Conservation (phyloP, 2,797 vertebrate genomes). For the Yasuhikotakia modesta region DNA sequence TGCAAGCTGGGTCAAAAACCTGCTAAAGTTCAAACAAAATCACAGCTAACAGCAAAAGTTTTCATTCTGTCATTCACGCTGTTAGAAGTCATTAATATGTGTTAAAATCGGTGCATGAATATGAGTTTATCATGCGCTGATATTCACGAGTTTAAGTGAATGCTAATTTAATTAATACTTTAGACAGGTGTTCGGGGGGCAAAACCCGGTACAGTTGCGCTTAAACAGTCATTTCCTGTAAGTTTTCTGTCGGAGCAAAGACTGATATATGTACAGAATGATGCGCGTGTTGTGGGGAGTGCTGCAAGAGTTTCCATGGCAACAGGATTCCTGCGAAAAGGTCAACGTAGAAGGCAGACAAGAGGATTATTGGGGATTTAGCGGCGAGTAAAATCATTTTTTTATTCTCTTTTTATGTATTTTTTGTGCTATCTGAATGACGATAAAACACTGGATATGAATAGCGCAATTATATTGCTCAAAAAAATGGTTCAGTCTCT, state of each 20-base stretch:
- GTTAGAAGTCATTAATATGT: slow-evolving; percentile 10
- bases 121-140: neutral
- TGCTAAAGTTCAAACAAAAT: too few species aligned
- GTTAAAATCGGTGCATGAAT: neutral
- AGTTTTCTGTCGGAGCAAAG: slow-evolving; percentile 58
- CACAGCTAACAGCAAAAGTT: slow-evolving; percentile 21
- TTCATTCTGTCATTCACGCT: slow-evolving; percentile 13
- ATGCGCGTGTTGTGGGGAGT: slow-evolving; percentile 37
- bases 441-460: slow-evolving; percentile 73
- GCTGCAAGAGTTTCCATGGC: slow-evolving; percentile 89
- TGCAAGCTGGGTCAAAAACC: slow-evolving; percentile 8
- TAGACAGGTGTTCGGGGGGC: slow-evolving; percentile 3
- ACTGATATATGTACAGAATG: slow-evolving; percentile 54
- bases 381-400: slow-evolving; percentile 68
- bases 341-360: slow-evolving; percentile 88
- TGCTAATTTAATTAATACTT: slow-evolving; percentile 13
- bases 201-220: neutral
- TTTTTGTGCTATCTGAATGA: slow-evolving; percentile 56
- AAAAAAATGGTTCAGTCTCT: slow-evolving; percentile 57
- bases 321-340: slow-evolving; percentile 94
- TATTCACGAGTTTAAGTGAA: neutral
- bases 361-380: slow-evolving; percentile 73
- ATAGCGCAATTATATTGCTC: slow-evolving; percentile 78
- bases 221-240: slow-evolving; percentile 46
- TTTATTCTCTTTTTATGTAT: slow-evolving; percentile 70